Evolutionary conservation across 2,797 vertebrate species (phyloP).

Genomic region (Threskiornis aethiopicus): DNA sequence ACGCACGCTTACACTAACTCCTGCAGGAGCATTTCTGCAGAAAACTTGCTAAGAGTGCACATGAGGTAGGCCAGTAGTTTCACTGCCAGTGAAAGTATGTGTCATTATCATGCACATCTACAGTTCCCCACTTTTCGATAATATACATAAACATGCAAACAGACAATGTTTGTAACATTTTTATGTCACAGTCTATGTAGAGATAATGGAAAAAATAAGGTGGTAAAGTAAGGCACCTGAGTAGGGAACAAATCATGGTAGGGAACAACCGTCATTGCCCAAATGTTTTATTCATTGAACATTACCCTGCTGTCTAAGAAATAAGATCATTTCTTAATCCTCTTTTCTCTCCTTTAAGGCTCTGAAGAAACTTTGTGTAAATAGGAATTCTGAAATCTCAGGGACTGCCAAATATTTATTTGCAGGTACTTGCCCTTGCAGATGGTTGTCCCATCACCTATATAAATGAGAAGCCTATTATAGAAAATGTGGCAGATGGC

Average conservation of each 20-base stretch:
- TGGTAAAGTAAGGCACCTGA: not conserved
- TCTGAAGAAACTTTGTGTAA: not conserved
- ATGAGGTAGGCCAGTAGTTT: not conserved
- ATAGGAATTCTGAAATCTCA: not conserved
- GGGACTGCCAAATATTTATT: not conserved
- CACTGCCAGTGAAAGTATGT: not conserved
- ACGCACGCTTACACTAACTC: accelerated
- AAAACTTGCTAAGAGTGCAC: not conserved
- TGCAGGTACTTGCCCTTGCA: not conserved
- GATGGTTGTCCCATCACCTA: not conserved
- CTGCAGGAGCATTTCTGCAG: not conserved
- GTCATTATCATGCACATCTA: not conserved
- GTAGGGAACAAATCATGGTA: not conserved
- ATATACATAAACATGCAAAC: not conserved
- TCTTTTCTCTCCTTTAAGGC: not conserved
- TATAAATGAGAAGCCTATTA: not conserved
- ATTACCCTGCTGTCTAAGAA: not conserved
- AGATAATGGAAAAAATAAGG: not conserved
- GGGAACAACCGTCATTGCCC: not conserved
- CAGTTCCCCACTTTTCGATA: not conserved
- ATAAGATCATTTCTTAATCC: not conserved
- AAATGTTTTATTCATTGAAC: not conserved
- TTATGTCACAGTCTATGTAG: not conserved
- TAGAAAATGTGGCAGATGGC: not conserved
- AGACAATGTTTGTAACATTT: not conserved